A percentile compares a stretch with the other conserved stretches of the same genome.
Conservation (phyloP, 2,113 vertebrate genomes). For the Noturus placidus region DNA sequence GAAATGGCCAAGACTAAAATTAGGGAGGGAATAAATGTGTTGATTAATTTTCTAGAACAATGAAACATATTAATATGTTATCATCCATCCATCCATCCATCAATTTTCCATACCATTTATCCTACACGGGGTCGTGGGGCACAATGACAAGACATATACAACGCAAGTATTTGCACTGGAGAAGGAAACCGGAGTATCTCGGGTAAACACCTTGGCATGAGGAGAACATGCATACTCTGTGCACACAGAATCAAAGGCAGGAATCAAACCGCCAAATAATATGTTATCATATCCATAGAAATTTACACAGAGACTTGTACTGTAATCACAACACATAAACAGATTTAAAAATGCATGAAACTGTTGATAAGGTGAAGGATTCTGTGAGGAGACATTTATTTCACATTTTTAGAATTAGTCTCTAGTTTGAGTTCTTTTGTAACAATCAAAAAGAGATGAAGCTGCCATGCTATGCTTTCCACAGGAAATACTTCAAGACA, state of each 20-base stretch:
- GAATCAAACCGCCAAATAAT: too few relatives aligned
- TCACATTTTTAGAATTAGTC: neutral
- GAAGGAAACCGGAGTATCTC: too few relatives aligned
- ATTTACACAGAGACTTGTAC: neutral
- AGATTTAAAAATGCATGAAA: conserved; percentile 8
- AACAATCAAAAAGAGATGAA: neutral
- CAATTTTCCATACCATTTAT: too few relatives aligned
- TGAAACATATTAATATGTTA: too few relatives aligned
- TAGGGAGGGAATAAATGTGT: neutral
- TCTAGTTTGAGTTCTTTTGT: neutral
- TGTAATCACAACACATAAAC: neutral
- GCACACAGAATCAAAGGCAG: too few relatives aligned
- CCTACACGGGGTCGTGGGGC: too few relatives aligned
- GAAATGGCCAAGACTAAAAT: neutral
- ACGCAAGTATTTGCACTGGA: too few relatives aligned
- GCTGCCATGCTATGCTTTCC: neutral
- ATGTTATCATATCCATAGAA: neutral
- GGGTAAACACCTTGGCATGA: too few relatives aligned
- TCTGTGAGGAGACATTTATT: neutral
- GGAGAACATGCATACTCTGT: too few relatives aligned
- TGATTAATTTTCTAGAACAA: neutral
- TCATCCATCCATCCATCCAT: too few relatives aligned
- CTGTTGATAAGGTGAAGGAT: neutral
- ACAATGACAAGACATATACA: too few relatives aligned
- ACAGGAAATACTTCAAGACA: neutral